These are phyloP conservation scores for Dicycla oo DNA, from an alignment of 2,888 invertebrate species.

Conservation along the genomic window DNA sequence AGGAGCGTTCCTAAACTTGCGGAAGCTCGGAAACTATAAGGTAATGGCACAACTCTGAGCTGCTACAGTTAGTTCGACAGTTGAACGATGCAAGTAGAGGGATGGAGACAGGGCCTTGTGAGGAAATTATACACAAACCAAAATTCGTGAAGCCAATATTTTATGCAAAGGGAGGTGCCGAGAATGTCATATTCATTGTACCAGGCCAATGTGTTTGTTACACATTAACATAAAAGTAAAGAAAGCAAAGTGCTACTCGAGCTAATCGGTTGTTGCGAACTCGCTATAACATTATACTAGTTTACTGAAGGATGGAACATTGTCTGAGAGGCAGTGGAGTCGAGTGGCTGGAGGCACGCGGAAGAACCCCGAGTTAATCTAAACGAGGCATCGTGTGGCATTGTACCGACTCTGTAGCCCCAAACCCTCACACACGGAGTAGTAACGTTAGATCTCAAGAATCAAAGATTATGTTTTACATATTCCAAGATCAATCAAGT, in stretches of 20 bases:
- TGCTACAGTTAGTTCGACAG: conserved; percentile 64
- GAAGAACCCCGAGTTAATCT: conserved; percentile 68
- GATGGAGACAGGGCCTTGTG: conserved; percentile 62
- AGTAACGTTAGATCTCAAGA: conserved; percentile 73
- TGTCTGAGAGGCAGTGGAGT: conserved; percentile 60
- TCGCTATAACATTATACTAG: conserved; percentile 51
- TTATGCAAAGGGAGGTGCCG: conserved; percentile 66
- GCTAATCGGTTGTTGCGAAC: conserved; percentile 56
- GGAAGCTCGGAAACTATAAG: conserved; percentile 60
- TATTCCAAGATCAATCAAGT: conserved; percentile 45
- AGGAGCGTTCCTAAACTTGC: conserved; percentile 30
- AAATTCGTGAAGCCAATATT: conserved; percentile 67
- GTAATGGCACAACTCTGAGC: conserved; percentile 61
- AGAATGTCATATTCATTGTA: conserved; percentile 56
- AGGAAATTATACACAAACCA: conserved; percentile 66
- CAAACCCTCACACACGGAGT: conserved; percentile 70
- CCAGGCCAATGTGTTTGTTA: conserved; percentile 64
- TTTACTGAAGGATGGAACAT: conserved; percentile 56
- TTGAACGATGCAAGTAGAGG: conserved; percentile 56
- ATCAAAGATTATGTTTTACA: conserved; percentile 78
- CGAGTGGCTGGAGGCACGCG: conserved; percentile 60
- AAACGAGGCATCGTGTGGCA: conserved; percentile 60
- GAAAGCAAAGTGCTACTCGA: conserved; percentile 74
- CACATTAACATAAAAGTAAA: conserved; percentile 70
- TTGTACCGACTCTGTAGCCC: conserved; percentile 56